Evolutionary conservation across 1,140 invertebrate species (phyloP).

Genomic region (Macrobrachium nipponense): DNA sequence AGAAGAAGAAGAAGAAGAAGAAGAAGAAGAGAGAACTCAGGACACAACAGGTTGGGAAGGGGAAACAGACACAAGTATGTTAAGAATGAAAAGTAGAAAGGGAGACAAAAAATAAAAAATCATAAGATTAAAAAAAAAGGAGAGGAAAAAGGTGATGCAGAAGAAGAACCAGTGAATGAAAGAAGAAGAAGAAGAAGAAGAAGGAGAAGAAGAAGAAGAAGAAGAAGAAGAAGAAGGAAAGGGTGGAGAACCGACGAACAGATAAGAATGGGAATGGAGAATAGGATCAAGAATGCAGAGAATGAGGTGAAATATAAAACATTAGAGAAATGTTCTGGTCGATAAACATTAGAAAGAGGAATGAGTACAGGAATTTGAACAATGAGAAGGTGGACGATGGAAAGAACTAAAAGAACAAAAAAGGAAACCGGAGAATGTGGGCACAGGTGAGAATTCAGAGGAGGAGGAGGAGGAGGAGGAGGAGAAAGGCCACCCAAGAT

Average conservation of each 20-base stretch:
- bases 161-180: no score
- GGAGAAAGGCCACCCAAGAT: constrained; percentile 11
- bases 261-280: neutral
- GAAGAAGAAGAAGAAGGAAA: neutral
- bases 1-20: no score
- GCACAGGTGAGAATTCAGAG: neutral
- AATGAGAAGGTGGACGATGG: neutral
- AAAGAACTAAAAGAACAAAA: neutral
- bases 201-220: neutral
- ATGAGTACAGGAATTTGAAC: neutral
- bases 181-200: neutral
- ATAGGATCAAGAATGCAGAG: constrained; percentile 1
- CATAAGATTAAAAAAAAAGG: no score
- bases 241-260: neutral
- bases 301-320: constrained; percentile 13
- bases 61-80: no score
- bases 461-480: neutral
- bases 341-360: neutral
- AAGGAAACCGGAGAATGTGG: neutral
- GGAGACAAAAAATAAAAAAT: neutral
- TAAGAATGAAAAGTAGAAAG: neutral
- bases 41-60: neutral
- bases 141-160: neutral
- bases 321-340: constrained; percentile 11
- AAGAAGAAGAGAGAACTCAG: neutral